A percentile compares a stretch with the other conserved stretches of the same genome.
These are phyloP conservation scores for Macaca nemestrina DNA, from an alignment of 2,113 vertebrate genomes.

Conservation along the genomic window DNA sequence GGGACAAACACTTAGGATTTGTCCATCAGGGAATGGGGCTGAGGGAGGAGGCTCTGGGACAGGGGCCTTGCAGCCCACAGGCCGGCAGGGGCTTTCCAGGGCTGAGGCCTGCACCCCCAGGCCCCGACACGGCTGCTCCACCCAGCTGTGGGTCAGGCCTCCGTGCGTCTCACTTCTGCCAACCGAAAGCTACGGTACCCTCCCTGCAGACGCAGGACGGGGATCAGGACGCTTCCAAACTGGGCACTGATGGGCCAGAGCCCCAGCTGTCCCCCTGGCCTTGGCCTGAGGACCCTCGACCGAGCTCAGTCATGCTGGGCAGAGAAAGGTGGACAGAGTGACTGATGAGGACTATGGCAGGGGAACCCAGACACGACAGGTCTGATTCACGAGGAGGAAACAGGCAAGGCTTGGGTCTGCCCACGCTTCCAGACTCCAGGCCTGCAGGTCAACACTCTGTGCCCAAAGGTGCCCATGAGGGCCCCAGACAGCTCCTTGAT, in stretches of 20 bases:
- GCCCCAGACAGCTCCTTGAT: neutral
- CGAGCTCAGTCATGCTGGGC: fast-evolving
- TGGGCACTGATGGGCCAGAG: neutral
- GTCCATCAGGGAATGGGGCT: fast-evolving
- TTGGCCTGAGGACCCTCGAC: neutral
- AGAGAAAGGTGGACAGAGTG: neutral
- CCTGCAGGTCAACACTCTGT: neutral
- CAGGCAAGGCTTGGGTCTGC: neutral
- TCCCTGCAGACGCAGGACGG: neutral
- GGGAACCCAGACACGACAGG: fast-evolving
- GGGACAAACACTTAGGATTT: fast-evolving
- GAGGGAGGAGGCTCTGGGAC: neutral
- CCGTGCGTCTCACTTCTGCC: fast-evolving
- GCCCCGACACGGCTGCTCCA: too few species aligned
- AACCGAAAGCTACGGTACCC: fast-evolving
- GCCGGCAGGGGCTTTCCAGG: neutral
- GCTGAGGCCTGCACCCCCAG: too few species aligned
- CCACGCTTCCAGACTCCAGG: neutral
- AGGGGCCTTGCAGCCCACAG: too few species aligned
- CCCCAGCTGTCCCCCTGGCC: neutral
- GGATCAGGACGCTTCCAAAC: neutral
- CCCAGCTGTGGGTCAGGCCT: neutral
- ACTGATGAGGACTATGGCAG: neutral
- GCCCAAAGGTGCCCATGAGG: fast-evolving
- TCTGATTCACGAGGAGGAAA: neutral